phyloP scores from a whole-genome alignment of 2,797 vertebrate genomes.

The Merluccius polli region DNA sequence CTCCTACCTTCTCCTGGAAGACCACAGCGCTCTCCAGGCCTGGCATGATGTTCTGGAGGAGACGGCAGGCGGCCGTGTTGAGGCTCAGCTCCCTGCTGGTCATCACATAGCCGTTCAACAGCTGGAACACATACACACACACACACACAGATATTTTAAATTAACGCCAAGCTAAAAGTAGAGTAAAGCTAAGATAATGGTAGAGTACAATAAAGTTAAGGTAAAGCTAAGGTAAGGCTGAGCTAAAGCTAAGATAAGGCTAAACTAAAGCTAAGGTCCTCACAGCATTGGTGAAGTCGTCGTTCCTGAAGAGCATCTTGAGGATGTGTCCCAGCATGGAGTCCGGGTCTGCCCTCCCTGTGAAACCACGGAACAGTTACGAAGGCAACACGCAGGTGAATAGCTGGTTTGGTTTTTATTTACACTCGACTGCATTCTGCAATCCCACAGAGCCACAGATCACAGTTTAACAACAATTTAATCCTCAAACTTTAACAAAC shows the following conservation, averaged over 20 bases:
- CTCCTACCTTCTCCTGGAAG: conserved; percentile 91
- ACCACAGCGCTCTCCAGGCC: conserved; percentile 90
- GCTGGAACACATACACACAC: conserved; percentile 58
- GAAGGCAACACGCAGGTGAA: not conserved
- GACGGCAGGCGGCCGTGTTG: conserved; percentile 89
- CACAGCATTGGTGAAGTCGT: conserved; percentile 95
- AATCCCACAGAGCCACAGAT: not conserved
- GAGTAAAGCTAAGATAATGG: not conserved
- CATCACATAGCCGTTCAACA: conserved; percentile 93
- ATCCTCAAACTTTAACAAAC: not conserved
- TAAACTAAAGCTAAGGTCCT: conserved; percentile 12
- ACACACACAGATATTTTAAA: not conserved
- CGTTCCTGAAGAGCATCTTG: conserved; percentile 91
- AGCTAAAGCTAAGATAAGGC: not conserved
- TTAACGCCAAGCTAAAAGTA: not conserved
- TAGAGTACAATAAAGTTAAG: not conserved
- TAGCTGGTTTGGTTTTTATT: not conserved
- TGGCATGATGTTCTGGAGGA: conserved; percentile 91
- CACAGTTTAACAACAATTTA: not conserved
- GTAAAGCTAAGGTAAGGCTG: not conserved
- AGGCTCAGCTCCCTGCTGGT: conserved; percentile 85
- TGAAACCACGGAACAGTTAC: not conserved
- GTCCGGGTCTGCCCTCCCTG: conserved; percentile 90
- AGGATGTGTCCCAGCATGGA: conserved; percentile 94
- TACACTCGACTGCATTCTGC: not conserved